A percentile compares a stretch with the other conserved stretches of the same genome.
These are phyloP conservation scores for Eristalis pertinax DNA, from an alignment of 2,888 invertebrate genomes.

Conservation along the genomic window DNA sequence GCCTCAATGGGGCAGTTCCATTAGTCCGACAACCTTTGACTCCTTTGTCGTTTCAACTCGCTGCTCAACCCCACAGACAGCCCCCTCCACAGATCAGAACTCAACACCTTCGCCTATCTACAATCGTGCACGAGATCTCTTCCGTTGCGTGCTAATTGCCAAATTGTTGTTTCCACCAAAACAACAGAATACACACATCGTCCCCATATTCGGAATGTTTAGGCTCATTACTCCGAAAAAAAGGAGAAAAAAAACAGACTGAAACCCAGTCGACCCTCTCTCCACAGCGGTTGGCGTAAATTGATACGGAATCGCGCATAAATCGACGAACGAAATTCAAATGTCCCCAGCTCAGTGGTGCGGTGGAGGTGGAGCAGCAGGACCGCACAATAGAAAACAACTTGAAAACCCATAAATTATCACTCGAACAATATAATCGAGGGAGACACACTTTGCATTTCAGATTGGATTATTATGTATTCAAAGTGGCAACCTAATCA, in stretches of 20 bases:
- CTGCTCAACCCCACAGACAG: neutral
- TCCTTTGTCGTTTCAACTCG: neutral
- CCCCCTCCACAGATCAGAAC: conserved; percentile 1
- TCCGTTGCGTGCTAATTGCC: conserved; percentile 51
- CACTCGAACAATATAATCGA: conserved; percentile 70
- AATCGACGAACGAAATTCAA: conserved; percentile 55
- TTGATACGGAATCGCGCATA: conserved; percentile 65
- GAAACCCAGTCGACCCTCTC: conserved; percentile 26
- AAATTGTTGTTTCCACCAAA: conserved; percentile 39
- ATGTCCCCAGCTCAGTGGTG: conserved; percentile 12
- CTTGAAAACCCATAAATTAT: conserved; percentile 70
- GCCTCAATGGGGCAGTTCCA: no score
- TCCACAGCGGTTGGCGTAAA: conserved; percentile 28
- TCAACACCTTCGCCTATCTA: neutral
- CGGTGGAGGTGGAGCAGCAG: neutral
- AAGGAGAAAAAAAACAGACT: neutral
- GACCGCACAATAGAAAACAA: conserved; percentile 64
- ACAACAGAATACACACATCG: neutral
- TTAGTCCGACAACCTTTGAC: no score
- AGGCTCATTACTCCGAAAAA: conserved; percentile 59
- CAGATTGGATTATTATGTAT: conserved; percentile 71
- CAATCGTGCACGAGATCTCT: conserved; percentile 31
- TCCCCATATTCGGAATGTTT: conserved; percentile 30
- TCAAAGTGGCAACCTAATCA: conserved; percentile 71
- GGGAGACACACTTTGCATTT: conserved; percentile 70